phyloP scores from a whole-genome alignment of 1,140 invertebrate species.

The Ephestia elutella region DNA sequence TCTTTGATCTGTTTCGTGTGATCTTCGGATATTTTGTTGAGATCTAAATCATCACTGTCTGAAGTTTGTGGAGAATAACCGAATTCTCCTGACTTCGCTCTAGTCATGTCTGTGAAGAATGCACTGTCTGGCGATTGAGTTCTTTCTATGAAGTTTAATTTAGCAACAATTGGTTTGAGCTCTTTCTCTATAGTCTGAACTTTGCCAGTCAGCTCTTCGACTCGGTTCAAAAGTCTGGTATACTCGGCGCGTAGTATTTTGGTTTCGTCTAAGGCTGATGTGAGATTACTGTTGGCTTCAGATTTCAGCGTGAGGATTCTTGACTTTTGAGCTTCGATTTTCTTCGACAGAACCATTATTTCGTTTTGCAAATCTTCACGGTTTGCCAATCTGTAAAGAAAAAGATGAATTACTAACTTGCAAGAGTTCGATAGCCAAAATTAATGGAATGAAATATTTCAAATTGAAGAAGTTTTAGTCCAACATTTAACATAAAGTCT shows the following conservation, averaged over 20 bases:
- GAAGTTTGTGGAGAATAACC: slow-evolving; percentile 70
- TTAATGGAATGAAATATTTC: no score
- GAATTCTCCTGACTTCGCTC: slow-evolving; percentile 68
- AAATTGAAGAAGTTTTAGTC: no score
- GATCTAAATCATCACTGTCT: slow-evolving; percentile 65
- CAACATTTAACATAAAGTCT: no score
- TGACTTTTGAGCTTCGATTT: slow-evolving; percentile 78
- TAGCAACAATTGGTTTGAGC: slow-evolving; percentile 74
- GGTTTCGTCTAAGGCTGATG: slow-evolving; percentile 77
- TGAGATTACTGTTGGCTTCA: slow-evolving; percentile 78
- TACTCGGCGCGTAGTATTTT: slow-evolving; percentile 79
- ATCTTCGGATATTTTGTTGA: slow-evolving; percentile 58
- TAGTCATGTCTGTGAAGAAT: slow-evolving; percentile 60
- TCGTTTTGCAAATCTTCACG: slow-evolving; percentile 88
- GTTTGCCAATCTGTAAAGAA: slow-evolving; percentile 77
- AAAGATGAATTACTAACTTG: slow-evolving; percentile 5
- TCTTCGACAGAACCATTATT: slow-evolving; percentile 79
- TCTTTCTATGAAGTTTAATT: slow-evolving; percentile 63
- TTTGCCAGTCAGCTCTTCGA: slow-evolving; percentile 76
- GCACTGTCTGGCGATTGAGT: slow-evolving; percentile 64
- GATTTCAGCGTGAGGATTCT: slow-evolving; percentile 80
- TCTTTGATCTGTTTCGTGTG: slow-evolving; percentile 62
- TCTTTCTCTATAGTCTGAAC: slow-evolving; percentile 77
- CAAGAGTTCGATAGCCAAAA: no score
- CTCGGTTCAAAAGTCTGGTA: slow-evolving; percentile 75